phyloP scores from a whole-genome alignment of 1,140 invertebrate species.

The Drosophila triauraria region DNA sequence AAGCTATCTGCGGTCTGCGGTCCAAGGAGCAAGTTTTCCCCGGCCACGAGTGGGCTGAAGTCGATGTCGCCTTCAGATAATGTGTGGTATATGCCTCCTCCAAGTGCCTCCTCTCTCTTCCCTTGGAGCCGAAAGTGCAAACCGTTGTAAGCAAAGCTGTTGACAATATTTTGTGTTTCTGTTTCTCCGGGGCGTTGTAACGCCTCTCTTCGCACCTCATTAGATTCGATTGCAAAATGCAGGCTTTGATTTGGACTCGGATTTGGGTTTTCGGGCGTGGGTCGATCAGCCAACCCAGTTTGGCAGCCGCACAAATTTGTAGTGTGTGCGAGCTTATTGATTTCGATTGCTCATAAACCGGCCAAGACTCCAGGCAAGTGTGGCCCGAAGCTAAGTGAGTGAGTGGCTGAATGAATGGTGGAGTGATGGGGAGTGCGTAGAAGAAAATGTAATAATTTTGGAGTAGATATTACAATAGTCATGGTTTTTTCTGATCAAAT shows the following conservation, averaged over 20 bases:
- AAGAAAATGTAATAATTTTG: no score
- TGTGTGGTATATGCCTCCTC: background rate
- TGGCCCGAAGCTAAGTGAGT: conserved; percentile 22
- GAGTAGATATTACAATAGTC: no score
- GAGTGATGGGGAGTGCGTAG: conserved; percentile 31
- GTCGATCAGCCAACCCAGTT: conserved; percentile 31
- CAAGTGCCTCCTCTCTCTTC: background rate
- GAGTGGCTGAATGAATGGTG: background rate
- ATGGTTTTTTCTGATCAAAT: no score
- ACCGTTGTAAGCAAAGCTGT: conserved; percentile 77
- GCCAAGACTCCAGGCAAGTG: conserved; percentile 12
- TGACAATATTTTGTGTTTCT: conserved; percentile 62
- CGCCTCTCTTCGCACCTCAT: conserved; percentile 69
- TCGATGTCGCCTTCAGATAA: conserved; percentile 34
- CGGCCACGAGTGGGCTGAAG: conserved; percentile 18
- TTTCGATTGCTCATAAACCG: conserved; percentile 42
- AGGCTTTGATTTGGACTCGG: conserved; percentile 5
- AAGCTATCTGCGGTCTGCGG: conserved; percentile 17
- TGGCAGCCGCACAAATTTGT: conserved; percentile 69
- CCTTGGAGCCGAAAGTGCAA: conserved; percentile 61
- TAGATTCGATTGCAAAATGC: conserved; percentile 53
- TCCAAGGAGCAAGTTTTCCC: conserved; percentile 47
- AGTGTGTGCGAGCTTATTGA: conserved; percentile 74
- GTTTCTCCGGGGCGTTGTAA: conserved; percentile 40
- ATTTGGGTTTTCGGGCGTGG: conserved; percentile 41